Percentiles rank a stretch among this genome's conserved stretches.
Conservation (phyloP, 2,797 vertebrate genomes). For the Coregonus sp. region DNA sequence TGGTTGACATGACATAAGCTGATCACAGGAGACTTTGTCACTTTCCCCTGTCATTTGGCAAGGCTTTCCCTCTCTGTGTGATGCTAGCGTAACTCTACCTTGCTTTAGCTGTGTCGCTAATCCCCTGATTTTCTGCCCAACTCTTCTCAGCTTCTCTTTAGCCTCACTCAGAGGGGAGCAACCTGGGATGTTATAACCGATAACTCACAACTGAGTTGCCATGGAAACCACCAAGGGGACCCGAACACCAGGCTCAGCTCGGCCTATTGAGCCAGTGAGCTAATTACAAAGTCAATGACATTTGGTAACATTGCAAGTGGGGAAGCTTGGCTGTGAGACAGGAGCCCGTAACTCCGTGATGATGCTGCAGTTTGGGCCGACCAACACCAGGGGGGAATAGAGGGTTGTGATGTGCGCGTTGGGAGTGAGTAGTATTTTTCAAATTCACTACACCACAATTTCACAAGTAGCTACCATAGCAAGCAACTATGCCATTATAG, state of each 20-base stretch:
- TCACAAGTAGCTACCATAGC: conserved; percentile 30
- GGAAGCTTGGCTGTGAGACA: conserved; percentile 11
- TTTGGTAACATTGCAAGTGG: conserved; percentile 32
- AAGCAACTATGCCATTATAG: conserved; percentile 20
- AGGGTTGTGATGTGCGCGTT: background rate
- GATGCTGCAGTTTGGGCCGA: background rate
- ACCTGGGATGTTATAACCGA: conserved; percentile 3
- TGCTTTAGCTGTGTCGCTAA: conserved; percentile 23
- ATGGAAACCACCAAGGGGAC: conserved; percentile 31
- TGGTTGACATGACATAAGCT: background rate
- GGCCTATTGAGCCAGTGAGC: conserved; percentile 17
- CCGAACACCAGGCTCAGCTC: background rate
- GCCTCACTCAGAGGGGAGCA: conserved; percentile 9
- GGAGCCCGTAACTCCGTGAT: background rate
- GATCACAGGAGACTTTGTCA: background rate
- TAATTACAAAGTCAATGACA: conserved; percentile 47
- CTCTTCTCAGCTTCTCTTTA: conserved; percentile 3
- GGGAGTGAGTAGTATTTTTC: background rate
- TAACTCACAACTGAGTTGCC: conserved; percentile 27
- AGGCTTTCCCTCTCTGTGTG: background rate
- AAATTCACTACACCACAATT: conserved; percentile 1
- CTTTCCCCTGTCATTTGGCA: background rate
- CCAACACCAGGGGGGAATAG: conserved; percentile 39
- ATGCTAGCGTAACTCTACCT: background rate
- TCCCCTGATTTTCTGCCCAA: conserved; percentile 12